Evolutionary conservation across 2,797 vertebrate species (phyloP).

Genomic region (Poeciliopsis infans): DNA sequence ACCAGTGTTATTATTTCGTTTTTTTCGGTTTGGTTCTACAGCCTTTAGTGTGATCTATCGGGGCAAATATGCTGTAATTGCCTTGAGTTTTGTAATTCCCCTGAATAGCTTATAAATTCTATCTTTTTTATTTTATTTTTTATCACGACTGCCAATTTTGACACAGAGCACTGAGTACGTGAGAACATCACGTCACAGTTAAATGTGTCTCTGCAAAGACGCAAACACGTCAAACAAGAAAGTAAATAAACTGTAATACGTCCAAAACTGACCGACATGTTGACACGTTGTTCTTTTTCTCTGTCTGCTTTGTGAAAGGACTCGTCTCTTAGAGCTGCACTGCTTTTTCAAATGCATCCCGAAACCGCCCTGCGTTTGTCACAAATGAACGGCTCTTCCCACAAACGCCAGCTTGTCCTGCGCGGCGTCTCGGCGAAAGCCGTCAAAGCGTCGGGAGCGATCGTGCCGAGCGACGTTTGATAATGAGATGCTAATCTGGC

Average conservation of each 20-base stretch:
- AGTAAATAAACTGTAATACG: conserved; percentile 7
- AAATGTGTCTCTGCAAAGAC: not conserved
- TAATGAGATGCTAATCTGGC: conserved; percentile 65
- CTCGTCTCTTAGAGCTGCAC: not conserved
- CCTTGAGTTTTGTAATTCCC: not conserved
- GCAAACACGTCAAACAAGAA: conserved; percentile 1
- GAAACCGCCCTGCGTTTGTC: conserved; percentile 35
- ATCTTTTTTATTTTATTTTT: not conserved
- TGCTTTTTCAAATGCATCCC: conserved; percentile 27
- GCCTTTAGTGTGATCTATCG: not conserved
- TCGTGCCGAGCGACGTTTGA: conserved; percentile 48
- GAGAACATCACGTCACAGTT: not conserved
- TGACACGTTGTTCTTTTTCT: not conserved
- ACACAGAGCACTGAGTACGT: not conserved
- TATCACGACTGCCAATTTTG: not conserved
- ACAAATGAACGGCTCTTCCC: conserved; percentile 28
- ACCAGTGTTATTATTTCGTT: not conserved
- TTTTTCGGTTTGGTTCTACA: not conserved
- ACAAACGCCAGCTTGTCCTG: conserved; percentile 24
- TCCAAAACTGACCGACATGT: conserved; percentile 21
- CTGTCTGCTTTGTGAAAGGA: not conserved
- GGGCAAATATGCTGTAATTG: not conserved
- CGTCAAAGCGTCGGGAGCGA: conserved; percentile 20
- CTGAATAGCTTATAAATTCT: not conserved
- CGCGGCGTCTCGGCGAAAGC: conserved; percentile 16